These are phyloP conservation scores for Lasiurus borealis DNA, from an alignment of 2,113 vertebrate genomes.

Conservation along the genomic window DNA sequence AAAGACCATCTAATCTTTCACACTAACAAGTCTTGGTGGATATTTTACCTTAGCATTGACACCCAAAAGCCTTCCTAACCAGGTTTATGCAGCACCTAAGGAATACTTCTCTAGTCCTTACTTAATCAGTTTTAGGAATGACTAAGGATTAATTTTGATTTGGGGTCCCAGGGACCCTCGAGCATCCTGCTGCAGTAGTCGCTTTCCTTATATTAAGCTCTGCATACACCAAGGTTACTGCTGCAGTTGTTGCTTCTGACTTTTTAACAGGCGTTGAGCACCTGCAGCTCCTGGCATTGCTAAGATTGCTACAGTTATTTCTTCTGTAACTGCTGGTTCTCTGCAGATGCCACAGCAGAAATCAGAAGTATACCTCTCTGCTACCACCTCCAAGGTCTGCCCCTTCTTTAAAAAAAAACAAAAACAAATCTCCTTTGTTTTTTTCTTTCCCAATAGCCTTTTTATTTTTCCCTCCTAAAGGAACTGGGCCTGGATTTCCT, in stretches of 20 bases:
- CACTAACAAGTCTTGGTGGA: neutral
- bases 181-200: neutral
- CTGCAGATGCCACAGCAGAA: neutral
- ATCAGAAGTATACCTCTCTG: neutral
- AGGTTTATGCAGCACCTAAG: neutral
- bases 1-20: neutral
- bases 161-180: neutral
- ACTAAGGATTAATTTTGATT: constrained; percentile 32
- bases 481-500: constrained; percentile 68
- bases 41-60: neutral
- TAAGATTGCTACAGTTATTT: constrained; percentile 57
- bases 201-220: constrained; percentile 1
- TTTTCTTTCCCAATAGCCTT: constrained; percentile 45
- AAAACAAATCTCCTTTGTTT: neutral
- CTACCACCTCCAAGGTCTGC: constrained; percentile 72
- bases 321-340: constrained; percentile 61
- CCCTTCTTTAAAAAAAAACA: neutral
- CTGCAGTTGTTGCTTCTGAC: constrained; percentile 40
- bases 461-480: constrained; percentile 69
- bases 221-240: constrained; percentile 63
- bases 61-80: constrained; percentile 3
- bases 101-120: neutral
- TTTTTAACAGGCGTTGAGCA: constrained; percentile 55
- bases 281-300: constrained; percentile 53
- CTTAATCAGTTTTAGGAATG: constrained; percentile 16